A percentile compares a stretch with the other conserved stretches of the same genome.
Evolutionary conservation across 2,113 vertebrate genomes (phyloP).

Genomic region (Ophthalmolycus amberensis): DNA sequence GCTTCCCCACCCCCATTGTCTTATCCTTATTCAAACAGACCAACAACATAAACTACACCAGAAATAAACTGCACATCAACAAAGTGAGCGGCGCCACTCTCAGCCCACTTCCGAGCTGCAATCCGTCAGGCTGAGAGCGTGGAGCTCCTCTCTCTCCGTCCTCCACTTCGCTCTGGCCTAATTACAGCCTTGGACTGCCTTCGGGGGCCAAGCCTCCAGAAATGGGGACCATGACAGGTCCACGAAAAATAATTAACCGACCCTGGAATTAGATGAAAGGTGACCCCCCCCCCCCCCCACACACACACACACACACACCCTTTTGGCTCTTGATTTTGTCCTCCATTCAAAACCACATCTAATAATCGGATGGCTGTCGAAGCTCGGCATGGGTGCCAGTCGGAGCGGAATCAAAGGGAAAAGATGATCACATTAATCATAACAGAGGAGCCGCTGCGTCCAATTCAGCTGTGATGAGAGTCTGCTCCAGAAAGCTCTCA

Average conservation of each 20-base stretch:
- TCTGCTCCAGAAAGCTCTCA: constrained; percentile 34
- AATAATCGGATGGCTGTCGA: constrained; percentile 58
- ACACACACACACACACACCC: no score
- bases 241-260: constrained; percentile 60
- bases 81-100: constrained; percentile 65
- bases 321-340: constrained; percentile 47
- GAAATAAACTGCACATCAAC: no score
- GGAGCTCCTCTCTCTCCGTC: constrained; percentile 57
- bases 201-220: constrained; percentile 65
- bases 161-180: constrained; percentile 66
- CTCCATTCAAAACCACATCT: constrained; percentile 47
- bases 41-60: no score
- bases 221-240: constrained; percentile 65
- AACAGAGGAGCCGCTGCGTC: constrained; percentile 41
- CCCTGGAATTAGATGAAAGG: constrained; percentile 71
- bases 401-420: constrained; percentile 58
- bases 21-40: not conserved
- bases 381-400: constrained; percentile 35
- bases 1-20: no score
- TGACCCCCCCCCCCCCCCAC: constrained; percentile 4
- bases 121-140: constrained; percentile 70
- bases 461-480: constrained; percentile 42
- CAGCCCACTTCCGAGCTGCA: constrained; percentile 69
- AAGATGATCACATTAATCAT: constrained; percentile 62
- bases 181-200: constrained; percentile 70